Evolutionary conservation across 2,888 invertebrate species (phyloP), one percentile per base, ranked within the genome.

Genomic region (Chesias legatella): DNA sequence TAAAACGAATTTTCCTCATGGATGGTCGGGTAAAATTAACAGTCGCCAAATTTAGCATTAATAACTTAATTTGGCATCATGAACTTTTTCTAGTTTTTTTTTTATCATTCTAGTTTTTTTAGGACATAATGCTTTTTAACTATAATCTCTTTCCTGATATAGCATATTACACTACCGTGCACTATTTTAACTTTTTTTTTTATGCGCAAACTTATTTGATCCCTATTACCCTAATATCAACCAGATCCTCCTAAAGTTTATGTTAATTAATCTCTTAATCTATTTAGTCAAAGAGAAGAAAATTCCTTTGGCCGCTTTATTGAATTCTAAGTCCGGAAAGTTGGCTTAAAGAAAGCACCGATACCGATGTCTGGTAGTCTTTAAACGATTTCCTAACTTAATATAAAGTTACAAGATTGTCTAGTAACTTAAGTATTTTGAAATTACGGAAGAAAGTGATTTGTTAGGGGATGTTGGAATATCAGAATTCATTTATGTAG

Each of bases 201-300:
- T 22, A 8, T 32, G 32, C 32, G 27, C 21, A 58, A 65, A 66
- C 58, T 65, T 63, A 60, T 62, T 63, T 55, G 40, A 44, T 62
- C 62, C 49, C 38, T 67, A 68, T 77, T 76, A 72, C 66, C 63
- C 65, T 66, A 63, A 41, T 61, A 70, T 74, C 70, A 74, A 76
- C 73, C 68, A 65, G 70, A 69, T 67, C 68, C 62, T 53, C 39
- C 32, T 46, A 66, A 80, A 81, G 74, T 79, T 84, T 71, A 60
- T 71, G 71, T 72, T 82, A 81, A 83, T 85, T 83, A 85, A 84
- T 84, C 78, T 76, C 75, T 77, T 78, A 69, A 81, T 77, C 74
- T 79, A 80, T 84, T 84, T 82, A 83, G 79, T 79, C 82, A 81
- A 81, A 84, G 80, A 74, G 75, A 76, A 79, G 72, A 73, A 70